Evolutionary conservation across 2,797 vertebrate species (phyloP), one percentile per base, ranked within the genome.

Genomic region (Danio jaintianensis): DNA sequence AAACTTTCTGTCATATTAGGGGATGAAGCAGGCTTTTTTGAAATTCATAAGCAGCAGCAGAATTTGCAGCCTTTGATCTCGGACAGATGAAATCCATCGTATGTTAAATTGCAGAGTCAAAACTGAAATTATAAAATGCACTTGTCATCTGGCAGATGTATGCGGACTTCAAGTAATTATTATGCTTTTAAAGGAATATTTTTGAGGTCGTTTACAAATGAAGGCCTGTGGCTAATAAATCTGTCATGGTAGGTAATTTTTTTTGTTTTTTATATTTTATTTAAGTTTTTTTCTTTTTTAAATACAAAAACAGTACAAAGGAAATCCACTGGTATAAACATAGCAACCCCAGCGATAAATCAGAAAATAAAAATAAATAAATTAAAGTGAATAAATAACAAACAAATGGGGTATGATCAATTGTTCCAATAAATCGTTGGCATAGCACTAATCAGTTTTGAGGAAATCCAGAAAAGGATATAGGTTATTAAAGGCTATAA

Each of bases 101-200:
- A 66, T 69, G 29, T 40, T 38, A 69, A 69, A 38, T 69, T 52
- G 9, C 18, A 52, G 47, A 52, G 48, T 52, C 9, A 29, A 52
- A 52, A 69, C 3, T 9, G 42, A 29, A 52, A 69, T 52, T 69
- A 12, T 52, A 38, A 69, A 69, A 52, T 38, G 67, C 48, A 38
- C 67, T 12, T 52, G 48, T 38, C 9, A 52, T 52, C 38, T 52
- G 29, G 29, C 48, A 38, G 15, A 38, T 69, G 22, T 50, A n/a
- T 68, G 15, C 52, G n/a, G 11, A 69, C 66, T 69, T 3, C 6
- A 69, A 69, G 9, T 15, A 67, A 48, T 67, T 47, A 15, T 67
- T 47, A 13, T n/a, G 12, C 63, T 29, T 47, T 66, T 47, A 47
- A 47, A 66, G 7, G 11, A 50, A 36, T 50, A 36, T 50, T 50